Base-by-base conservation (phyloP, 2,113 vertebrate species). In the Apistogramma diplotaenia region DNA sequence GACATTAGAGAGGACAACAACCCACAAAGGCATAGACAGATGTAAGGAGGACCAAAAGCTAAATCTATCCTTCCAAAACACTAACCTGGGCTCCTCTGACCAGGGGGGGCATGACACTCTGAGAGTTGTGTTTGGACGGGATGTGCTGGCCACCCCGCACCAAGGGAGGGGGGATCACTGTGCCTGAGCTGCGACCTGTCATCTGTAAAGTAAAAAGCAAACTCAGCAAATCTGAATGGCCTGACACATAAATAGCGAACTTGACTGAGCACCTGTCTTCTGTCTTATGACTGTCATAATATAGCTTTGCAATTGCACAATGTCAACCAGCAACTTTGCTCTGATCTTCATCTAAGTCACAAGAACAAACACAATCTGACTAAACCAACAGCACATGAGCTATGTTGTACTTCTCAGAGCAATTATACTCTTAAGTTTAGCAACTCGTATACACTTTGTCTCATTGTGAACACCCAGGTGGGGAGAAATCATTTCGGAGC, bases 71-170 rank as follows among this genome's bases (percentile, higher is more conserved):
- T 18, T 43, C 8, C 19, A 19, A 8, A 25, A 53, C 40, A 78
- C 93, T 86, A 55, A 99, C 98, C 97, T 98, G 98, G 1, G 97
- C 97, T 61, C 98, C 98, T 92, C 98, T 94, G 87, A 99, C 97
- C 12, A 99, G 93, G 0, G 97, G 97, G 0, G 98, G 98, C 98
- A 99, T 99, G 61, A 97, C 96, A 15, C 97, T 96, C 91, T 98
- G 97, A 1, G 97, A 93, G 91, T 93, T 97, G 49, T 97, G 85
- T 82, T 99, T 99, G 23, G 97, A 94, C 23, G 95, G 96, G 25
- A 94, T 54, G 86, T 98, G 98, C 73, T 97, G 96, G 15, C 97
- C 98, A 8, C 98, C 98, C 0, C 98, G 96, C 76, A 99, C 97
- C 94, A 99, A 83, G 0, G 98, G 98, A 6, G 98, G 98, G 2